Conservation (phyloP, 2,797 vertebrate genomes). For the Ibycter americanus region DNA sequence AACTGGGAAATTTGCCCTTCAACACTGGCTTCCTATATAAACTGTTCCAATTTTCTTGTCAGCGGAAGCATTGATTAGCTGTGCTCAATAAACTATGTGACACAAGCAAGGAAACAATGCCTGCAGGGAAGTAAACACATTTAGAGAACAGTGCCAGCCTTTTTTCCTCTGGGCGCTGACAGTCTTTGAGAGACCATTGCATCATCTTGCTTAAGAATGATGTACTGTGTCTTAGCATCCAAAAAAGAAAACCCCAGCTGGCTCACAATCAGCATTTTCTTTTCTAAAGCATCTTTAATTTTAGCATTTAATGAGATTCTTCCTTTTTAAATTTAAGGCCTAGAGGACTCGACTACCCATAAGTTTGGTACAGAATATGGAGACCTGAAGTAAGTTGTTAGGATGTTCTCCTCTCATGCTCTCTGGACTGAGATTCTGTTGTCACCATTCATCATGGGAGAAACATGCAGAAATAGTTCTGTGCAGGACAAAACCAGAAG, state of each 20-base stretch:
- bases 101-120: slow-evolving; percentile 66
- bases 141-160: slow-evolving; percentile 66
- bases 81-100: slow-evolving; percentile 68
- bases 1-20: slow-evolving; percentile 52
- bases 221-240: slow-evolving; percentile 9
- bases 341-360: neutral
- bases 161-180: slow-evolving; percentile 46
- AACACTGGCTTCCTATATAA: slow-evolving; percentile 45
- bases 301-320: slow-evolving; percentile 15
- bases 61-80: slow-evolving; percentile 67
- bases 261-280: slow-evolving; percentile 36
- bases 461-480: neutral
- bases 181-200: slow-evolving; percentile 38
- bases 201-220: slow-evolving; percentile 55
- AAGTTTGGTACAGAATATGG: neutral
- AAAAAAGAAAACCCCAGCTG: slow-evolving; percentile 18
- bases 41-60: slow-evolving; percentile 57
- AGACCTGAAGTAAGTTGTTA: neutral
- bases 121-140: slow-evolving; percentile 61
- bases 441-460: neutral
- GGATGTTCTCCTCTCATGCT: neutral
- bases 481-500: neutral
- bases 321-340: neutral
- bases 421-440: neutral
- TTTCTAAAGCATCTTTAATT: slow-evolving; percentile 25